phyloP scores from a whole-genome alignment of 2,888 invertebrate genomes.

The Drosophila percnosoma region DNA sequence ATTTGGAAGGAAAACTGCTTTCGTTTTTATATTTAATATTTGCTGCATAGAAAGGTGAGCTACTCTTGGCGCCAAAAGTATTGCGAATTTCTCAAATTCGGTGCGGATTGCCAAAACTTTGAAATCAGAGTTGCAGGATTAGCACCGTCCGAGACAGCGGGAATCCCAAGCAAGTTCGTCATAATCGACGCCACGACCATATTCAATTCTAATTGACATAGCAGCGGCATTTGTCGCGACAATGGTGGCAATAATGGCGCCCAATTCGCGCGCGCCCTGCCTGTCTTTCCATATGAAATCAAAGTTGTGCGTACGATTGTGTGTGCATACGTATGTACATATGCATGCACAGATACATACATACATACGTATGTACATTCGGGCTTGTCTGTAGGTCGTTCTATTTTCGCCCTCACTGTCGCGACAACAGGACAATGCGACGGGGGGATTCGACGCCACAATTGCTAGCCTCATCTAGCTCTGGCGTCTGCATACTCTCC shows the following conservation, averaged over 20 bases:
- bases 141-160: constrained; percentile 4
- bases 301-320: constrained; percentile 60
- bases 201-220: constrained; percentile 71
- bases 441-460: constrained; percentile 68
- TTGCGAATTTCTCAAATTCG: not conserved
- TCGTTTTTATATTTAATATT: not conserved
- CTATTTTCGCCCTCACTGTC: constrained; percentile 63
- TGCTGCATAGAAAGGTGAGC: not conserved
- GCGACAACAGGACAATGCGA: constrained; percentile 54
- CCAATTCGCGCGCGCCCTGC: constrained; percentile 59
- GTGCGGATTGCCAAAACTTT: not conserved
- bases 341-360: constrained; percentile 4
- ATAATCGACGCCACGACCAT: constrained; percentile 46
- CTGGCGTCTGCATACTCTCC: constrained; percentile 39
- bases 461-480: constrained; percentile 60
- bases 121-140: not conserved
- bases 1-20: not conserved
- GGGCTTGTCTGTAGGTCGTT: constrained; percentile 59
- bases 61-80: not conserved
- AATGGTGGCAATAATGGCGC: constrained; percentile 78
- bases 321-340: constrained; percentile 3
- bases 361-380: constrained; percentile 11
- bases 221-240: constrained; percentile 77
- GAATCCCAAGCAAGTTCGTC: constrained; percentile 30
- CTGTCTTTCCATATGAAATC: constrained; percentile 58